Evolutionary conservation across 2,888 invertebrate species (phyloP), one percentile per base, ranked within the genome.

Genomic region (Liopterus haemorrhoidalis): DNA sequence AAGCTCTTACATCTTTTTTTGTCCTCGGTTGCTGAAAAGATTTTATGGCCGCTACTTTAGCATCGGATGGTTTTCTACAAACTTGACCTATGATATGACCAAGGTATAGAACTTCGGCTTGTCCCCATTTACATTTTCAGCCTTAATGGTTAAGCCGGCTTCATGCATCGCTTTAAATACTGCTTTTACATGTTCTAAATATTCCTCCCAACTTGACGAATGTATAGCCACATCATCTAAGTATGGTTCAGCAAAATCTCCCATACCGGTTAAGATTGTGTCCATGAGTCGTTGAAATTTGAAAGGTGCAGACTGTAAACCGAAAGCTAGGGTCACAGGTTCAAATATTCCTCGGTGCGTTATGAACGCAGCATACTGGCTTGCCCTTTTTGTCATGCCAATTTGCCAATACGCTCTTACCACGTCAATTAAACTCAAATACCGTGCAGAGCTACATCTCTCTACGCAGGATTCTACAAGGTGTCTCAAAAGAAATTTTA

Each of bases 41-140:
- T 27, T 25, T 18, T 35, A 35, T 21, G 2, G 35, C 35, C 3
- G 12, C 18, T 11, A 39, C 19, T 28, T 39, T 39, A 9, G 28
- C 39, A 11, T 39, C 39, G 4, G 18, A 25, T 11, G 27, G 39
- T 27, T n/a, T 28, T 28, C 39, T 16, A 19, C 9, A 39, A n/a
- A 5, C 39, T 39, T 39, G 39, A 8, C 39, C 28, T 11, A 28
- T 39, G 11, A 18, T 18, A 14, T 39, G 39, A 5, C 28, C 28
- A n/a, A n/a, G n/a, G n/a, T n/a, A n/a, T n/a, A n/a, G n/a, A 1
- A 37, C 37, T 37, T 37, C 2, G 3, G 37, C 15, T n/a, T 37
- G 2, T 6, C 24, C 25, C 37, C 37, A 37, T 16, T 37, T 12
- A 18, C 39, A 39, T 39, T 39, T 27, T 25, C n/a, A 9, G 39